These are phyloP conservation scores for Psilopogon haemacephalus DNA, from an alignment of 2,113 vertebrate species.

Conservation along the genomic window DNA sequence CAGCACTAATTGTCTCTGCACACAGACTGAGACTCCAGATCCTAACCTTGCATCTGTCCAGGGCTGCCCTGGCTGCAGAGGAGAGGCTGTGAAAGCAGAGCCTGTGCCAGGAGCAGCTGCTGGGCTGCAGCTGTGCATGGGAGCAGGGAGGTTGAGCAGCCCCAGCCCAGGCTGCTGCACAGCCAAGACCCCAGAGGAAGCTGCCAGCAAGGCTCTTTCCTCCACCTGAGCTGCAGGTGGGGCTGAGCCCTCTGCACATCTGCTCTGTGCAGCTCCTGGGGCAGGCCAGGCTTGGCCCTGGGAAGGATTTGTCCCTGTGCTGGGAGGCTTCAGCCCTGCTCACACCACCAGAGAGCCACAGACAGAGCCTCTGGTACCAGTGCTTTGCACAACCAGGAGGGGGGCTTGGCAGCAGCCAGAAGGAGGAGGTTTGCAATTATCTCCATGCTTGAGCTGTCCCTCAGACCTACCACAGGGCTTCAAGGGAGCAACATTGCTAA, in stretches of 20 bases:
- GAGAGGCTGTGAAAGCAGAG: background rate
- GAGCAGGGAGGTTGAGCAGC: background rate
- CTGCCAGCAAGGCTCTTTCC: background rate
- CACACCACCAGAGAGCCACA: no score
- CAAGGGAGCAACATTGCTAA: background rate
- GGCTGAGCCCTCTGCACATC: background rate
- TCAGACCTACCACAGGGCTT: background rate
- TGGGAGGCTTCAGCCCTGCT: no score
- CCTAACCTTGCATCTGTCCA: no score
- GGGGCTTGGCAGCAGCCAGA: background rate
- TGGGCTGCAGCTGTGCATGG: background rate
- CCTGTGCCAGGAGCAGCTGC: background rate
- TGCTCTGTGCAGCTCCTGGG: background rate
- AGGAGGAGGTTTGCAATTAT: background rate
- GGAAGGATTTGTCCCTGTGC: background rate
- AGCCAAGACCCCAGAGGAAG: background rate
- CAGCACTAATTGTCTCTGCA: background rate
- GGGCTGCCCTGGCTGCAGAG: background rate
- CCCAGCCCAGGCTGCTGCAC: background rate
- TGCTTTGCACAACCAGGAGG: background rate
- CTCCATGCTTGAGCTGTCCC: background rate
- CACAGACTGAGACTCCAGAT: background rate
- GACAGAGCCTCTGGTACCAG: background rate
- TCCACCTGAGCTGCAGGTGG: fast-evolving
- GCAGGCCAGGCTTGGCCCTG: background rate